A percentile compares a stretch with the other conserved stretches of the same genome.
phyloP scores from a whole-genome alignment of 2,113 vertebrate genomes.

The Ciconia stormi region DNA sequence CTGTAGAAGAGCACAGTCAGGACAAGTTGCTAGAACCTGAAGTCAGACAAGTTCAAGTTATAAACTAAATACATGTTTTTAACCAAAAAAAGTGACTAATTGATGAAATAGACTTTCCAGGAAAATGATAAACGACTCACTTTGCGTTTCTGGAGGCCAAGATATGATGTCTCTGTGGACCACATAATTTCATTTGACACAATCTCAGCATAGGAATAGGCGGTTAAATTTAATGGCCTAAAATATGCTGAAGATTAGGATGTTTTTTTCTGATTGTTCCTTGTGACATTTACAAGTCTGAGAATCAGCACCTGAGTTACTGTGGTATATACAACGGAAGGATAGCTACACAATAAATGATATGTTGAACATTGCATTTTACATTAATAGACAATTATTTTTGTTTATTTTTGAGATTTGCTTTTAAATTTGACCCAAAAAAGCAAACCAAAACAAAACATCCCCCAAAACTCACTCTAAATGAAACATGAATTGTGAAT shows the following conservation, averaged over 20 bases:
- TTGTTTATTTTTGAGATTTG: background rate
- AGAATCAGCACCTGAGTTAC: background rate
- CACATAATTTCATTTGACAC: background rate
- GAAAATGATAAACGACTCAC: background rate
- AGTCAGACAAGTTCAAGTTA: background rate
- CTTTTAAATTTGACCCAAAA: rapidly evolving
- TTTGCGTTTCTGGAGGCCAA: background rate
- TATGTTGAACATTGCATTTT: background rate
- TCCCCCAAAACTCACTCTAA: background rate
- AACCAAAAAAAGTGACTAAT: background rate
- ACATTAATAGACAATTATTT: background rate
- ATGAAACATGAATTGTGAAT: background rate
- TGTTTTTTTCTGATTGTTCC: background rate
- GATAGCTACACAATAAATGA: background rate
- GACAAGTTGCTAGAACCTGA: background rate
- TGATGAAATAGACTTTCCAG: background rate
- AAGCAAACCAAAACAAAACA: background rate
- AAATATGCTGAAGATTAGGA: background rate
- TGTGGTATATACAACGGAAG: background rate
- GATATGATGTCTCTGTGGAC: background rate
- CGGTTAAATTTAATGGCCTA: background rate
- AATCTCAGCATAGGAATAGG: background rate
- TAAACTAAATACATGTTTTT: background rate
- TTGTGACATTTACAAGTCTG: background rate
- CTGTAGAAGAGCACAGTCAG: background rate